A percentile compares a stretch with the other conserved stretches of the same genome.
phyloP scores from a whole-genome alignment of 53 echinoderm and acorn worm genomes.

The Holothuria leucospilota region DNA sequence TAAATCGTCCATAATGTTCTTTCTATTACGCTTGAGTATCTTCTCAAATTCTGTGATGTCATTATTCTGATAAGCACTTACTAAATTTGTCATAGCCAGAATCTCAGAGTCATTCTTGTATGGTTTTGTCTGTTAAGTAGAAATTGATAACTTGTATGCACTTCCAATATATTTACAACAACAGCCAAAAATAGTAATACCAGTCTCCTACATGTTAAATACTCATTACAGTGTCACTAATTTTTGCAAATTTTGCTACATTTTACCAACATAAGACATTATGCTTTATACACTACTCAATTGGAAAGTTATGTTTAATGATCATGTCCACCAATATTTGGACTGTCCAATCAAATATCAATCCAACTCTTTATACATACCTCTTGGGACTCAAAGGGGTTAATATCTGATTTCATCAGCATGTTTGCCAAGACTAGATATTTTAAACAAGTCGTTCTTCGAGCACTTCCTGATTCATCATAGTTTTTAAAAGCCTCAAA shows the following conservation, averaged over 20 bases:
- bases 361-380: slow-evolving; percentile 36
- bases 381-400: slow-evolving; percentile 99
- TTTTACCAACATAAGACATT: too few species aligned
- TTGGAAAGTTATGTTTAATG: too few species aligned
- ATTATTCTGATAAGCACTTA: slow-evolving; percentile 99
- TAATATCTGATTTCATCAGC: slow-evolving; percentile 99
- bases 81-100: slow-evolving; percentile 98
- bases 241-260: background rate
- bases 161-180: background rate
- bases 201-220: background rate
- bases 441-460: slow-evolving; percentile 97
- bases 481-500: slow-evolving; percentile 99
- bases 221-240: too few species aligned
- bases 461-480: slow-evolving; percentile 94
- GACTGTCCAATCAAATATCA: too few species aligned
- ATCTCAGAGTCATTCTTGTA: slow-evolving; percentile 99
- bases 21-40: slow-evolving; percentile 95
- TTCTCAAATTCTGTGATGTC: slow-evolving; percentile 99
- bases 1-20: slow-evolving; percentile 98
- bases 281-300: too few species aligned
- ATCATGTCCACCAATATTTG: too few species aligned
- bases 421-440: slow-evolving; percentile 98
- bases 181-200: background rate
- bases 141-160: background rate
- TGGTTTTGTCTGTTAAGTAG: slow-evolving; percentile 83